Percentiles rank a stretch among this genome's conserved stretches.
phyloP scores from a whole-genome alignment of 2,888 invertebrate genomes.

The Sphinx pinastri region DNA sequence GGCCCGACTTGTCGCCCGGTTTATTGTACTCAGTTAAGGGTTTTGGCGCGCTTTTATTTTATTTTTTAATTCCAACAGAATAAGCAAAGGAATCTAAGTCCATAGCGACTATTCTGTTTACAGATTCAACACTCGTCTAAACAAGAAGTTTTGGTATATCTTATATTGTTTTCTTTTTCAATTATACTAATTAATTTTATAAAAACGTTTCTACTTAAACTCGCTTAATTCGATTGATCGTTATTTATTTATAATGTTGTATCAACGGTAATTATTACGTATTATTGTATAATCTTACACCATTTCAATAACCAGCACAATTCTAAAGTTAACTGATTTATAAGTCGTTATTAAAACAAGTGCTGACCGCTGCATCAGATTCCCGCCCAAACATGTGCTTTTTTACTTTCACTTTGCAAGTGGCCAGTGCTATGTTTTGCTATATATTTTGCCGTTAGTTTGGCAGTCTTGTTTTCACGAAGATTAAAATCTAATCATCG shows the following conservation, averaged over 20 bases:
- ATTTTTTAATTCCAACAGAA: neutral
- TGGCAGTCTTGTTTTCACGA: neutral
- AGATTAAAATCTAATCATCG: neutral
- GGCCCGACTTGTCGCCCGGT: slow-evolving; percentile 6
- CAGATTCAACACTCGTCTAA: neutral
- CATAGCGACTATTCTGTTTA: neutral
- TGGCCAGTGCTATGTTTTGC: neutral
- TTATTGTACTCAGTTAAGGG: slow-evolving; percentile 1
- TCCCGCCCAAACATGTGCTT: neutral
- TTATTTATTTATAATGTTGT: no score
- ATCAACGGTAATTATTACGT: no score
- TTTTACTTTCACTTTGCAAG: slow-evolving; percentile 15
- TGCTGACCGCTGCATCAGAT: neutral
- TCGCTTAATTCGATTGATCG: no score
- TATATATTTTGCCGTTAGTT: neutral
- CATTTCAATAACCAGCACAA: neutral
- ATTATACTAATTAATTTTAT: no score
- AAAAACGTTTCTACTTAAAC: no score
- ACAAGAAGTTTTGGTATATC: no score
- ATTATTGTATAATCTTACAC: neutral
- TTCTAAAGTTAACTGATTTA: neutral
- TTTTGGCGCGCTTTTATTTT: slow-evolving; percentile 7
- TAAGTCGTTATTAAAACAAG: neutral
- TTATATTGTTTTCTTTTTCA: neutral
- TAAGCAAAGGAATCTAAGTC: neutral